Evolutionary conservation across 1,140 invertebrate genomes (phyloP).

Genomic region (Zaprionus kolodkinae): DNA sequence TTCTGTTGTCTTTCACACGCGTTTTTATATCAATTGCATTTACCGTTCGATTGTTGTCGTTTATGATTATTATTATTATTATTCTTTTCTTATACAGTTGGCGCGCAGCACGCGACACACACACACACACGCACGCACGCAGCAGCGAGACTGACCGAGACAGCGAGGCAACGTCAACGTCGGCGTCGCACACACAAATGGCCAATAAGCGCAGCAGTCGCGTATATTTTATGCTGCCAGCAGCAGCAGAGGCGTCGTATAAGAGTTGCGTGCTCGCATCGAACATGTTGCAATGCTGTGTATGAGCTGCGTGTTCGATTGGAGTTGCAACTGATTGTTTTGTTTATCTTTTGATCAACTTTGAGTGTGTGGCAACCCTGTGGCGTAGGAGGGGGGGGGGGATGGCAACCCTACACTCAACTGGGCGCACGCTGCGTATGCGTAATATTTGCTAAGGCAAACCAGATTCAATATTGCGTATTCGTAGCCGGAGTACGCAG

Average conservation of each 20-base stretch:
- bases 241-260: neutral
- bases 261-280: neutral
- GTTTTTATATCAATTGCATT: conserved; percentile 62
- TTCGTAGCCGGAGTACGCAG: neutral
- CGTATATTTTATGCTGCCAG: conserved; percentile 74
- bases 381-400: no score
- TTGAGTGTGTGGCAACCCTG: neutral
- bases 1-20: conserved; percentile 38
- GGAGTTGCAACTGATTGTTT: neutral
- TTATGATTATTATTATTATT: conserved; percentile 63
- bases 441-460: conserved; percentile 26
- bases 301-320: neutral
- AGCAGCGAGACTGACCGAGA: conserved; percentile 7
- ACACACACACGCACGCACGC: neutral
- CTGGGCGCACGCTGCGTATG: conserved; percentile 38
- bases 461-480: neutral
- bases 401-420: neutral
- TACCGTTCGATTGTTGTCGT: conserved; percentile 58
- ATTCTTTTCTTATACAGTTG: neutral
- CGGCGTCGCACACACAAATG: conserved; percentile 73
- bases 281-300: conserved; percentile 26
- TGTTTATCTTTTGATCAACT: conserved; percentile 25
- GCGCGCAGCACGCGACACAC: conserved; percentile 28
- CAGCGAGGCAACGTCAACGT: conserved; percentile 42
- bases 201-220: conserved; percentile 60